Evolutionary conservation across 2,113 vertebrate species (phyloP).

Genomic region (Crotalus horridus): DNA sequence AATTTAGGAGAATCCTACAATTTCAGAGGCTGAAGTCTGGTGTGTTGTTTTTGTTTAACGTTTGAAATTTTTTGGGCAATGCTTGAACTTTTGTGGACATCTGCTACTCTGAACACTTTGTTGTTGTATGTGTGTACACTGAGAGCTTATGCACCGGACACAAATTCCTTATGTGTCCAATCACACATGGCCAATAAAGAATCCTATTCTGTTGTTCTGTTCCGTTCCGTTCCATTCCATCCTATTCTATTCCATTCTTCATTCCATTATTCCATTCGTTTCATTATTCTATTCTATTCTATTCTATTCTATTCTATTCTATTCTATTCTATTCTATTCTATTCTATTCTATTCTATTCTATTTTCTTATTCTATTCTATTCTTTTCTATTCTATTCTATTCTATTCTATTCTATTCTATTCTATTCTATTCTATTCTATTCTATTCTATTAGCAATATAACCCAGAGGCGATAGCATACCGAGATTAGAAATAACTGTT

Average conservation of each 20-base stretch:
- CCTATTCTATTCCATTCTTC: no score
- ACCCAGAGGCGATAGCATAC: conserved; percentile 13
- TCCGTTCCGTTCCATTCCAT: no score
- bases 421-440: background rate
- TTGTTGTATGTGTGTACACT: background rate
- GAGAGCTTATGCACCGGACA: background rate
- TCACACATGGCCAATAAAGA: background rate
- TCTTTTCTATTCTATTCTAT: no score
- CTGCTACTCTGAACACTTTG: background rate
- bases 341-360: no score
- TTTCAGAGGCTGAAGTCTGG: background rate
- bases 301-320: background rate
- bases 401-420: no score
- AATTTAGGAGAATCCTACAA: background rate
- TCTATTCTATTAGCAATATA: background rate
- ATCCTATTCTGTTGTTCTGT: background rate
- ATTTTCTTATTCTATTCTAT: no score
- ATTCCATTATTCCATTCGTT: no score
- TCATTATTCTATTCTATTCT: no score
- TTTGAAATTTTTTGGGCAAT: background rate
- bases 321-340: no score
- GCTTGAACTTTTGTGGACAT: background rate
- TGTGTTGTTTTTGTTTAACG: background rate
- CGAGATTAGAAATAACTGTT: conserved; percentile 36
- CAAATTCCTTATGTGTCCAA: background rate